These are phyloP conservation scores for Orchesella cincta DNA, from an alignment of 1,140 invertebrate genomes.

Conservation along the genomic window DNA sequence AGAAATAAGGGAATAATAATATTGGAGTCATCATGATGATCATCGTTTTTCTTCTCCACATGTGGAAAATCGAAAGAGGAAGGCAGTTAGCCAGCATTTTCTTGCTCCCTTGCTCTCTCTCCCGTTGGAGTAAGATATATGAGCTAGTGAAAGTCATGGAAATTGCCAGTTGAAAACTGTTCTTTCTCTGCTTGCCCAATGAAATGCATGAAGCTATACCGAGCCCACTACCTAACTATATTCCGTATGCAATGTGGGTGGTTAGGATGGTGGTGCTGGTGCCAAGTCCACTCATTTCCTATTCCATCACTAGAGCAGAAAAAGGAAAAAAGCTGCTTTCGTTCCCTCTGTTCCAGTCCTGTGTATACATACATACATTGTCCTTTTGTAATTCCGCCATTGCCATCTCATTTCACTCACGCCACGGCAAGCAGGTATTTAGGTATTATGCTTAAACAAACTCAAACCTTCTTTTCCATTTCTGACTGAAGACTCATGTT, in stretches of 20 bases:
- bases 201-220: not conserved
- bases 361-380: too few species aligned
- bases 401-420: too few species aligned
- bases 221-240: not conserved
- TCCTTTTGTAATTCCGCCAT: too few species aligned
- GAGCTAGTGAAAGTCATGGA: not conserved
- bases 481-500: too few species aligned
- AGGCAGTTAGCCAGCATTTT: constrained; percentile 6
- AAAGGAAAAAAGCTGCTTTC: too few species aligned
- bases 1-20: not conserved
- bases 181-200: not conserved
- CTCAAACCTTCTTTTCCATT: too few species aligned
- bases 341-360: too few species aligned
- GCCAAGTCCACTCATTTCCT: constrained; percentile 45
- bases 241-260: not conserved
- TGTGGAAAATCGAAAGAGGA: not conserved
- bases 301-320: too few species aligned
- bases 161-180: not conserved
- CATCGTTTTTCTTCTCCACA: constrained; percentile 5
- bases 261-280: not conserved
- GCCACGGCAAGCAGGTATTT: too few species aligned
- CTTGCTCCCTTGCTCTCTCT: not conserved
- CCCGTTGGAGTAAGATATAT: not conserved
- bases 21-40: not conserved
- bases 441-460: too few species aligned